These are phyloP conservation scores for Brachionus paranguensis DNA, from an alignment of 1,140 invertebrate species.

Conservation along the genomic window DNA sequence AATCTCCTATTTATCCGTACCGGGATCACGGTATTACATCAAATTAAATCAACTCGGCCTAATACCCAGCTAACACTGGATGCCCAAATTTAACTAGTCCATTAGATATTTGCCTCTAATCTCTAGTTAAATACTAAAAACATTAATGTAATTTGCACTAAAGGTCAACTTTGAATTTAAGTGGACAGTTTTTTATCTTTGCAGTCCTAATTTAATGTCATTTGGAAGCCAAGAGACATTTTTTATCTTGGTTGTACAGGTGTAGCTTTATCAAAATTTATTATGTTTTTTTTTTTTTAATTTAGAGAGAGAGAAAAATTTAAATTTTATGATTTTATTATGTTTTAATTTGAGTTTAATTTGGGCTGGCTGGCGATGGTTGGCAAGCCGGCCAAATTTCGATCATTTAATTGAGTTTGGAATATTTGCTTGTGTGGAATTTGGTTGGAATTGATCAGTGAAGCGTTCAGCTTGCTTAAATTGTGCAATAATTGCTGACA, in stretches of 20 bases:
- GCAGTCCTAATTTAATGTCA: neutral
- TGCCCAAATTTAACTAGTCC: neutral
- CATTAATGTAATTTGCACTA: neutral
- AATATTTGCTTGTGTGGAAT: neutral
- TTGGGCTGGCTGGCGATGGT: neutral
- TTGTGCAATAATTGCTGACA: neutral
- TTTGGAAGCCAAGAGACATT: neutral
- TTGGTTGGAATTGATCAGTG: neutral
- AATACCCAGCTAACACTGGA: neutral
- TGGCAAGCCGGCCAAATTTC: neutral
- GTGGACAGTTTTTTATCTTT: neutral
- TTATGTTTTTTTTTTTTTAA: neutral
- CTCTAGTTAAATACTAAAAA: neutral
- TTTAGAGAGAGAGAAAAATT: neutral
- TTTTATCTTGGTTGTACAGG: neutral
- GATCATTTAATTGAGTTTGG: neutral
- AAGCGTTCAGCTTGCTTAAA: neutral
- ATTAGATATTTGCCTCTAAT: neutral
- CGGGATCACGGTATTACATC: neutral
- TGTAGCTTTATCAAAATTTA: neutral
- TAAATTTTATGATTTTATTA: neutral
- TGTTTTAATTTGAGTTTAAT: neutral
- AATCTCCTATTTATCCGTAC: neutral
- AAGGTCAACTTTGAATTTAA: neutral
- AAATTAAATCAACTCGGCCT: neutral